Conservation (phyloP, 1,140 invertebrate genomes). For the Papilio polyxenes region DNA sequence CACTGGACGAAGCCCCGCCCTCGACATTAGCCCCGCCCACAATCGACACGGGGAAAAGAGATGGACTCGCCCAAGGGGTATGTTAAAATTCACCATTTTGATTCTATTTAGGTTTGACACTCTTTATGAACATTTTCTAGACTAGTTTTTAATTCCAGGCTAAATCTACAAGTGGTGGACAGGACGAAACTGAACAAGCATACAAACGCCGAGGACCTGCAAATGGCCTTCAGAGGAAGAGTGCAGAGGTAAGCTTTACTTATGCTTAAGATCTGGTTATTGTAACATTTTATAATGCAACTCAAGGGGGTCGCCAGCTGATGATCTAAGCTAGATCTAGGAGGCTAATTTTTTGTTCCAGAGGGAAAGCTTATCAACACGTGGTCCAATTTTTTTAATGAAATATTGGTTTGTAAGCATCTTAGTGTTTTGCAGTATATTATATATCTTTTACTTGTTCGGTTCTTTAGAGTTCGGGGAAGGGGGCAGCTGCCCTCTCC, state of each 20-base stretch:
- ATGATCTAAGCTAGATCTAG: too few relatives aligned
- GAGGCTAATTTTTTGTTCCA: too few relatives aligned
- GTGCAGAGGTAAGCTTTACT: slow-evolving; percentile 48
- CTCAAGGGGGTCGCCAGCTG: too few relatives aligned
- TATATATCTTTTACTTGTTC: too few relatives aligned
- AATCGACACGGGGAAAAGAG: slow-evolving; percentile 37
- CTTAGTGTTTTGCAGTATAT: too few relatives aligned
- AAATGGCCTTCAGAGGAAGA: slow-evolving; percentile 45
- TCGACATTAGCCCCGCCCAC: slow-evolving; percentile 34
- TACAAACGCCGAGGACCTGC: slow-evolving; percentile 56
- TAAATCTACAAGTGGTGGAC: neutral
- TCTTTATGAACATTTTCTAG: neutral
- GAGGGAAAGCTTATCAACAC: too few relatives aligned
- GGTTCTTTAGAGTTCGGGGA: too few relatives aligned
- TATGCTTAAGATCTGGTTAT: neutral
- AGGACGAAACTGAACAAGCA: slow-evolving; percentile 39
- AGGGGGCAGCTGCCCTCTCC: too few relatives aligned
- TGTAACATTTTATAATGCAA: too few relatives aligned
- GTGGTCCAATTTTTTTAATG: too few relatives aligned
- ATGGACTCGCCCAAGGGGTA: neutral
- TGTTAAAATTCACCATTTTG: neutral
- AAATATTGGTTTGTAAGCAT: too few relatives aligned
- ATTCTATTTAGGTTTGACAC: neutral
- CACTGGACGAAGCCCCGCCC: slow-evolving; percentile 40
- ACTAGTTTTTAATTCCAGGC: slow-evolving; percentile 22